Percentiles rank a stretch among this genome's conserved stretches.
Evolutionary conservation across 2,113 vertebrate species (phyloP).

Genomic region (Rana temporaria): DNA sequence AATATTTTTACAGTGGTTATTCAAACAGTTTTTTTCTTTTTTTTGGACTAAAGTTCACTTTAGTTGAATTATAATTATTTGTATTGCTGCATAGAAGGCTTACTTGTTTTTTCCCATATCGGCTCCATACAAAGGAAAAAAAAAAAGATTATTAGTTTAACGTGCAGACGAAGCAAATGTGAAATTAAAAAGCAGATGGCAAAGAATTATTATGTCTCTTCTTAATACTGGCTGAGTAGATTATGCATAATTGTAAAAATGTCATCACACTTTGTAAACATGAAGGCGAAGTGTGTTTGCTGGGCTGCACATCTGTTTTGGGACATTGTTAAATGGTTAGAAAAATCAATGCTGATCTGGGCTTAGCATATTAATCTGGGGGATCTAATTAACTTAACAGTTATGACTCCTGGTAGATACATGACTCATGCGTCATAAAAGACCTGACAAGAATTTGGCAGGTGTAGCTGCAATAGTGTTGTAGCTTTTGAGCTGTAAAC

Average conservation of each 20-base stretch:
- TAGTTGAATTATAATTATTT: too few relatives aligned
- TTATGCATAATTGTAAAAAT: constrained; percentile 73
- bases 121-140: constrained; percentile 59
- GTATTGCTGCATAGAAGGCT: neutral
- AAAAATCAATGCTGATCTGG: constrained; percentile 70
- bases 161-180: constrained; percentile 73
- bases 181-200: constrained; percentile 77
- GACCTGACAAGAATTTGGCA: constrained; percentile 70
- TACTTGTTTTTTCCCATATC: neutral
- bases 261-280: constrained; percentile 76
- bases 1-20: too few relatives aligned
- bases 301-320: constrained; percentile 75
- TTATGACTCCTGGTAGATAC: constrained; percentile 71
- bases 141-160: constrained; percentile 72
- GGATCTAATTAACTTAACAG: constrained; percentile 71
- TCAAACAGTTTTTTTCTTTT: too few relatives aligned
- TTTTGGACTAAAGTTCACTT: too few relatives aligned
- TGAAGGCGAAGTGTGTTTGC: constrained; percentile 73
- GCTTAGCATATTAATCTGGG: constrained; percentile 72
- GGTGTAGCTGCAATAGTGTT: constrained; percentile 27
- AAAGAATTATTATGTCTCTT: constrained; percentile 70
- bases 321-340: constrained; percentile 71
- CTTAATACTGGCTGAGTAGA: constrained; percentile 68
- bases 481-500: constrained; percentile 12
- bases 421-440: constrained; percentile 70